Percentiles rank a stretch among this genome's conserved stretches.
phyloP scores from a whole-genome alignment of 64 coral and sea anemone species.

The Anthopleura sola region DNA sequence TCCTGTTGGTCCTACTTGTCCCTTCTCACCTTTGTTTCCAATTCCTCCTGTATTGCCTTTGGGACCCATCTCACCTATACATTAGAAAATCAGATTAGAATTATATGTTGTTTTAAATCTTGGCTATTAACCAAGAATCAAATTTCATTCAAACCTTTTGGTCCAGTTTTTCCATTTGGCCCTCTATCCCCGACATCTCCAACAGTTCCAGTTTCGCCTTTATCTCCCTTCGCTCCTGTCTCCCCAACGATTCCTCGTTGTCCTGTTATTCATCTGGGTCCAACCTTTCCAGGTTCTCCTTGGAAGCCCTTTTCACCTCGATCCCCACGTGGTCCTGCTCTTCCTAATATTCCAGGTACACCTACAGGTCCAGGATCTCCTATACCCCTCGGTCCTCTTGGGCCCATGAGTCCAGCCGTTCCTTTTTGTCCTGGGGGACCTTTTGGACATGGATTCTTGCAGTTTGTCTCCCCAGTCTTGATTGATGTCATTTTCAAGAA shows the following conservation, averaged over 20 bases:
- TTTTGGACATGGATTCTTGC: constrained; percentile 1
- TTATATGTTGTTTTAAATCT: too few species aligned
- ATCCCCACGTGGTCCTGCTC: background rate
- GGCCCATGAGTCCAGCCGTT: background rate
- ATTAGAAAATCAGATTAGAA: too few species aligned
- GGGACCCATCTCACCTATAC: background rate
- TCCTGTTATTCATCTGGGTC: background rate
- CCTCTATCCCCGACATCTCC: too few species aligned
- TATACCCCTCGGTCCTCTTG: background rate
- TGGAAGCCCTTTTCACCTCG: constrained; percentile 11
- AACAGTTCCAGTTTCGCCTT: too few species aligned
- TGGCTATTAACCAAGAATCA: too few species aligned
- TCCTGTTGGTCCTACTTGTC: constrained; percentile 26
- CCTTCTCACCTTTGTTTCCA: constrained; percentile 5
- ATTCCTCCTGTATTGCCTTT: constrained; percentile 21
- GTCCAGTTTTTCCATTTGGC: too few species aligned
- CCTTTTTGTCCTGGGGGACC: constrained; percentile 21
- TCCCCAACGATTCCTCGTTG: background rate
- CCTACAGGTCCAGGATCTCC: background rate
- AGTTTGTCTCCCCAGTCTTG: constrained; percentile 1
- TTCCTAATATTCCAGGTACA: constrained; percentile 7
- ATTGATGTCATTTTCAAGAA: constrained; percentile 1
- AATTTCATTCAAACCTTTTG: too few species aligned
- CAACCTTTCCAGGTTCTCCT: constrained; percentile 20
- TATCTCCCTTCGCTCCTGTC: constrained; percentile 17